phyloP scores from a whole-genome alignment of 2,113 vertebrate genomes.

The Poeciliopsis retropinna region DNA sequence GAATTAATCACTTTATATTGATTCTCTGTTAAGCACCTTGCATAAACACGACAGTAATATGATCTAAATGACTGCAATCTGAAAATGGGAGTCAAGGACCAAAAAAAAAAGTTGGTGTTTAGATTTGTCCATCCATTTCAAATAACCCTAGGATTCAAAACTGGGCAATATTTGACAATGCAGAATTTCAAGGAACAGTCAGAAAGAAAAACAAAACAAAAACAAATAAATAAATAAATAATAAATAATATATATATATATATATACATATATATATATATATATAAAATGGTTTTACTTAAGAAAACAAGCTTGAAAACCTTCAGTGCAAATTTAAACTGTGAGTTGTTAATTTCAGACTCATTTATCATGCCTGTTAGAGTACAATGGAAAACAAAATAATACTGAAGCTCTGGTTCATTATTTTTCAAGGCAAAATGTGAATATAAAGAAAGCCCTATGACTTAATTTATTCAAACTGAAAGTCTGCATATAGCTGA shows the following conservation, averaged over 20 bases:
- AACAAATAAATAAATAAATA: background rate
- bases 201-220: background rate
- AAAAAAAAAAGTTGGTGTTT: no score
- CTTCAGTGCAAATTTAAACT: no score
- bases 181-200: background rate
- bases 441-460: background rate
- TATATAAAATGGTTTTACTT: no score
- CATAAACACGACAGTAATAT: background rate
- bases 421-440: background rate
- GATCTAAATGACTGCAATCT: background rate
- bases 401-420: background rate
- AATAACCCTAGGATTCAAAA: no score
- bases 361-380: background rate
- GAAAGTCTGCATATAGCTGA: background rate
- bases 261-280: no score
- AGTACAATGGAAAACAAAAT: background rate
- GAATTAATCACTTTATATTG: constrained; percentile 2
- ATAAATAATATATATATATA: background rate
- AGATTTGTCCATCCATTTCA: no score
- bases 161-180: background rate
- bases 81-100: no score
- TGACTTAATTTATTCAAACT: background rate
- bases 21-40: background rate
- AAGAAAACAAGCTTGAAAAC: no score
- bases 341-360: no score